Evolutionary conservation across 2,888 invertebrate species (phyloP), one percentile per base, ranked within the genome.

Genomic region (Pseudococcus longispinus): DNA sequence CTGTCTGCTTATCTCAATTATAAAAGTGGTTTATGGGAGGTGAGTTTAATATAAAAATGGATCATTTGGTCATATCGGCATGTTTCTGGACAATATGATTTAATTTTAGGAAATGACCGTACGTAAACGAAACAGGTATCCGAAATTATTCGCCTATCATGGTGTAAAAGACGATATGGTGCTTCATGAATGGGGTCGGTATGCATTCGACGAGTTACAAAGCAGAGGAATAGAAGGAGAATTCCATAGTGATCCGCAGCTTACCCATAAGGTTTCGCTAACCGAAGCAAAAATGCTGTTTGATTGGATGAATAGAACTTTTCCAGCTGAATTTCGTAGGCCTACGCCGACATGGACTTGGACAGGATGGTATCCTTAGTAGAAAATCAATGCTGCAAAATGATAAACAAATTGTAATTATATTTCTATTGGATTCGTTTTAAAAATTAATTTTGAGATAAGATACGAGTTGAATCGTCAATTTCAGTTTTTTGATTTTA

Each of bases 81-180:
- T 15, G 13, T 1, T 15, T 51, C n/a, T 8, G n/a, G n/a, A 15
- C 11, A 46, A 5, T 51, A 4, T 51, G 44, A 46, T 46, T 46
- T 11, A 46, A 46, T 65, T 65, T 26, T 11, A 88, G 87, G 87
- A 65, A 26, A 55, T 87, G 37, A 15, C 42, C 29, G 42, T 37
- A 37, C 84, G 82, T 23, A 46, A 88, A 55, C 29, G 46, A 4
- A 83, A 83, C 18, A 88, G 18, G 11, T 87, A 91, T 26, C 93
- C 94, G 29, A 93, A 94, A 2, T 90, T 95, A 44, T 92, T 94
- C 15, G 94, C 94, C 92, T 92, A 93, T 88, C 95, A 95, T 90
- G 95, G 95, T 0, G 92, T 92, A 84, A 89, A 90, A 15, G 96
- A 96, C 90, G 92, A 92, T 0, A 88, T 96, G 29, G 95, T 96